Conservation (phyloP, 2,888 invertebrate species). For the Ectropis crepuscularia region DNA sequence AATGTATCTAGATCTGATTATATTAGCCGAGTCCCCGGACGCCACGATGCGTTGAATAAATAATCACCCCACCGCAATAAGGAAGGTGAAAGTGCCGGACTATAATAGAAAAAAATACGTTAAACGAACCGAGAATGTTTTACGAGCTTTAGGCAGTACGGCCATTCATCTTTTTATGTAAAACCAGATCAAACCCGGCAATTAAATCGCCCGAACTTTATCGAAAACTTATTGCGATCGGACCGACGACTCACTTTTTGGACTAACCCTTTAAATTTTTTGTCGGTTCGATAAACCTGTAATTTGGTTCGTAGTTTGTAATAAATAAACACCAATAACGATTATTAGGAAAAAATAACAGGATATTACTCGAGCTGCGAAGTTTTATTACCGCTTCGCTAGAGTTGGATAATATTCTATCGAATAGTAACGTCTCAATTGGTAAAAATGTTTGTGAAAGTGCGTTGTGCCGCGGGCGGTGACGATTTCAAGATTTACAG, state of each 20-base stretch:
- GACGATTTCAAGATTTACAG: constrained; percentile 74
- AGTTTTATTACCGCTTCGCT: constrained; percentile 76
- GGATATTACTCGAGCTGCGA: constrained; percentile 76
- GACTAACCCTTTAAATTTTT: constrained; percentile 83
- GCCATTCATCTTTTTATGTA: constrained; percentile 84
- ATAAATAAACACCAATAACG: constrained; percentile 85
- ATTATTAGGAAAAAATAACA: constrained; percentile 84
- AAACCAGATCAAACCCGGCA: constrained; percentile 84
- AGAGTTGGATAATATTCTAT: constrained; percentile 65
- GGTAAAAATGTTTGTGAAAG: constrained; percentile 80
- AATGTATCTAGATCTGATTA: constrained; percentile 75
- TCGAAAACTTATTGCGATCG: constrained; percentile 85
- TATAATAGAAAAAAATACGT: constrained; percentile 73
- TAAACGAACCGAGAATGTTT: constrained; percentile 73
- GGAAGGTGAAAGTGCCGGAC: constrained; percentile 78
- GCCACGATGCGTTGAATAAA: constrained; percentile 67
- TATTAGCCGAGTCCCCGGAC: constrained; percentile 54
- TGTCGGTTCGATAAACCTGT: constrained; percentile 80
- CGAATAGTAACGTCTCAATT: constrained; percentile 81
- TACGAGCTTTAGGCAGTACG: constrained; percentile 75
- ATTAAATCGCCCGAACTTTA: constrained; percentile 84
- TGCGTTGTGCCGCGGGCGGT: constrained; percentile 69
- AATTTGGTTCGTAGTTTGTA: constrained; percentile 81
- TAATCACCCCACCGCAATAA: constrained; percentile 61
- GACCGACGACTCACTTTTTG: constrained; percentile 83